Conservation (phyloP, 2,113 vertebrate genomes). For the Sylvicapra grimmia region DNA sequence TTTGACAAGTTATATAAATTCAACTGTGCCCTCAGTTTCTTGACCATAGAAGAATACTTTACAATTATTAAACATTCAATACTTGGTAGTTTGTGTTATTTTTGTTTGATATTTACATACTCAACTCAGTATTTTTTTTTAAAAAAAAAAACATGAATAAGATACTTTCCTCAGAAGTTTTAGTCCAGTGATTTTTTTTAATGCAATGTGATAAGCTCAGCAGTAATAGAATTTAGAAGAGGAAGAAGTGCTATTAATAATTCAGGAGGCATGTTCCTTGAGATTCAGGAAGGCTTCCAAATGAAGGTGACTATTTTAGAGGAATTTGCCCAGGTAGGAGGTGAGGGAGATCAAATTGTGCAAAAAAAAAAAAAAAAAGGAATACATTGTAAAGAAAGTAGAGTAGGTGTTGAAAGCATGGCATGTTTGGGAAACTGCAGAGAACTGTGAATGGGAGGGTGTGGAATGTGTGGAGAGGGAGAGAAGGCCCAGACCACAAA, state of each 20-base stretch:
- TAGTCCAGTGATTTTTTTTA: not conserved
- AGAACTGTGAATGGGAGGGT: not conserved
- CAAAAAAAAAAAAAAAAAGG: not conserved
- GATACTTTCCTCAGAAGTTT: not conserved
- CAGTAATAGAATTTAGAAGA: not conserved
- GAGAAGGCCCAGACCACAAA: not conserved
- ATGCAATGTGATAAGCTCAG: not conserved
- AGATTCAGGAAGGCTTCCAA: not conserved
- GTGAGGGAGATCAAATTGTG: not conserved
- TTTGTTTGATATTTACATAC: not conserved
- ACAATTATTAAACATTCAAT: not conserved
- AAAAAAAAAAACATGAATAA: not conserved
- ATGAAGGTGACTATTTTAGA: constrained; percentile 27
- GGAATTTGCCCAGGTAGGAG: not conserved
- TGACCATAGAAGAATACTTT: not conserved
- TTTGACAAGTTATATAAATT: not conserved
- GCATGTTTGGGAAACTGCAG: not conserved
- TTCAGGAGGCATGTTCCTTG: too few relatives aligned
- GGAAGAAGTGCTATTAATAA: not conserved
- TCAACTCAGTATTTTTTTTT: not conserved
- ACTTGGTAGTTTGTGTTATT: not conserved
- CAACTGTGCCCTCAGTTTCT: not conserved
- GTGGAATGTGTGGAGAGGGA: not conserved
- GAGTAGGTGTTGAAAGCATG: not conserved
- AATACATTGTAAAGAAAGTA: not conserved